Evolutionary conservation across 2,797 vertebrate species (phyloP).

Genomic region (Darevskia mixta): DNA sequence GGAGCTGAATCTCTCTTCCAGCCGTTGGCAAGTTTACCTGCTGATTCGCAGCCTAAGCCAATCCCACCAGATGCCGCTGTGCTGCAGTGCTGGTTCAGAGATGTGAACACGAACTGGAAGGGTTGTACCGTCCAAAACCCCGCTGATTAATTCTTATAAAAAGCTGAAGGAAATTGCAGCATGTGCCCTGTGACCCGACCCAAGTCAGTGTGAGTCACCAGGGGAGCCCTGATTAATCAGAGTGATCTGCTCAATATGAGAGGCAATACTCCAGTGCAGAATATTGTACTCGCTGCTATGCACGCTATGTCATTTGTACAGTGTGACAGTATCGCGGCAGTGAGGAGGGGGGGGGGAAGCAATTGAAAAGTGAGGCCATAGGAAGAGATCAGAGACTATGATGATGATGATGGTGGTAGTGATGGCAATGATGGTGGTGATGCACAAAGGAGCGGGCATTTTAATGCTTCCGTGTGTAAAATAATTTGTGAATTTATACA

Average conservation of each 20-base stretch:
- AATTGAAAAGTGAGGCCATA: constrained; percentile 9
- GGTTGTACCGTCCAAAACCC: neutral
- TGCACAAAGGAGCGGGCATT: constrained; percentile 29
- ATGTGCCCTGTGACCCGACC: constrained; percentile 64
- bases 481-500: neutral
- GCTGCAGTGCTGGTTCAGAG: constrained; percentile 49
- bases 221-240: constrained; percentile 57
- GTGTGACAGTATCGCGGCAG: neutral
- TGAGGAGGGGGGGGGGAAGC: neutral
- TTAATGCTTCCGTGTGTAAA: constrained; percentile 25
- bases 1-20: neutral
- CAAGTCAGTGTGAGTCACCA: constrained; percentile 38
- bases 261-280: constrained; percentile 4
- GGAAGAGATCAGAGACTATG: constrained; percentile 36
- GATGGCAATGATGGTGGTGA: constrained; percentile 7
- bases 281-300: neutral
- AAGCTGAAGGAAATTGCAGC: constrained; percentile 65
- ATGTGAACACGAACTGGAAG: constrained; percentile 22
- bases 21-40: neutral
- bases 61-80: constrained; percentile 63
- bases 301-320: constrained; percentile 29
- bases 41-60: neutral
- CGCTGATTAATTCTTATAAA: constrained; percentile 61
- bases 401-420: constrained; percentile 11
- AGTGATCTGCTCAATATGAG: constrained; percentile 47